phyloP scores from a whole-genome alignment of 2,888 invertebrate genomes.

The Serrognathus titanus region DNA sequence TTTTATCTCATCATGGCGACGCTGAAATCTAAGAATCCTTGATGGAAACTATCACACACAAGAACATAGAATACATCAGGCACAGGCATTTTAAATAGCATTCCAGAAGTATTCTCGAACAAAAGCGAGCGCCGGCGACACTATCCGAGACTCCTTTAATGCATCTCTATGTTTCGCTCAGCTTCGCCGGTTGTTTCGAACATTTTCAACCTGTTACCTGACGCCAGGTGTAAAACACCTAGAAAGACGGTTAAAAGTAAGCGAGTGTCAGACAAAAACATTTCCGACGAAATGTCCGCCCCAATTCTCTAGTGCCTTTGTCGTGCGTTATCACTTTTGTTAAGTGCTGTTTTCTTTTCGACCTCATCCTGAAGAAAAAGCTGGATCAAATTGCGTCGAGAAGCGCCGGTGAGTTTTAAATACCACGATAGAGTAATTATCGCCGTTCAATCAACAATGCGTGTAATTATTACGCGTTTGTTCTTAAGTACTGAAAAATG shows the following conservation, averaged over 20 bases:
- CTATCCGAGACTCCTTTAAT: slow-evolving; percentile 7
- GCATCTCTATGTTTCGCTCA: slow-evolving; percentile 4
- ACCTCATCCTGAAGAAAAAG: slow-evolving; percentile 12
- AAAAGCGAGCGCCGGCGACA: slow-evolving; percentile 5
- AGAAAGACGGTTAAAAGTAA: background rate
- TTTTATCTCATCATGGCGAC: background rate
- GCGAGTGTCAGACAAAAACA: background rate
- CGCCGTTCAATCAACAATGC: background rate
- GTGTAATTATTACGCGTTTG: background rate
- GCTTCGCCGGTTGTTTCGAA: slow-evolving; percentile 11
- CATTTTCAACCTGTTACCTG: slow-evolving; percentile 31
- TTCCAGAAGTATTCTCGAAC: slow-evolving; percentile 11
- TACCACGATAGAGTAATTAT: background rate
- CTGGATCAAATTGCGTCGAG: slow-evolving; percentile 23
- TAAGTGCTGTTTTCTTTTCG: background rate
- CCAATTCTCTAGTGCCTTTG: background rate
- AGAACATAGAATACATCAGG: background rate
- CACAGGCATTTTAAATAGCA: slow-evolving; percentile 4
- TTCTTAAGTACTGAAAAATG: background rate
- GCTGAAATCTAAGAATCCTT: background rate
- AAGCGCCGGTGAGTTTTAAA: slow-evolving; percentile 22
- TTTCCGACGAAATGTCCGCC: background rate
- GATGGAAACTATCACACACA: background rate
- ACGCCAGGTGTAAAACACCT: slow-evolving; percentile 28
- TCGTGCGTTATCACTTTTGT: background rate